A percentile compares a stretch with the other conserved stretches of the same genome.
phyloP scores from a whole-genome alignment of 2,797 vertebrate genomes.

The Sebastes taczanowskii region DNA sequence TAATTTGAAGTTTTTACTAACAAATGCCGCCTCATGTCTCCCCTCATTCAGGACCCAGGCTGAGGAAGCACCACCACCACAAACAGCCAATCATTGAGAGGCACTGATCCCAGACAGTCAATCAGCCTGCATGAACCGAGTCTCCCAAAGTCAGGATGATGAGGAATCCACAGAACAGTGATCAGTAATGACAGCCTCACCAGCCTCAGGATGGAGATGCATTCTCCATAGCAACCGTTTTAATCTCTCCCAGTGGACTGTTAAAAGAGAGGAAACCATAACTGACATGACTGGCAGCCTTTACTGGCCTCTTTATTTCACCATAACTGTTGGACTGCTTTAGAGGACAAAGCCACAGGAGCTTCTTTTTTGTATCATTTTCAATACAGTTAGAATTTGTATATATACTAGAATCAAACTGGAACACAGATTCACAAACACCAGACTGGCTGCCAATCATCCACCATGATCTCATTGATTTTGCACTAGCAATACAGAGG shows the following conservation, averaged over 20 bases:
- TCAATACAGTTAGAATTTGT: not conserved
- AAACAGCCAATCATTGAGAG: slow-evolving; percentile 80
- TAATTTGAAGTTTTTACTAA: not conserved
- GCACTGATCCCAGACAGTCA: slow-evolving; percentile 70
- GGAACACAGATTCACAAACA: too few relatives aligned
- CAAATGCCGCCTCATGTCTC: not conserved
- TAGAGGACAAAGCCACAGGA: not conserved
- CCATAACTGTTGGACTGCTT: not conserved
- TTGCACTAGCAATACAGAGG: not conserved
- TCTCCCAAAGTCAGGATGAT: slow-evolving; percentile 11
- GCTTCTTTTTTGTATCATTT: not conserved
- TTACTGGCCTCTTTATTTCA: not conserved
- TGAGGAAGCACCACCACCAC: slow-evolving; percentile 82
- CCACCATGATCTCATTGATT: not conserved
- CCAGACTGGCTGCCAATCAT: not conserved
- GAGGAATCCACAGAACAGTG: not conserved
- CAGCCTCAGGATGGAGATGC: not conserved
- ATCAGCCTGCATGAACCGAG: slow-evolving; percentile 28
- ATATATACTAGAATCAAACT: not conserved
- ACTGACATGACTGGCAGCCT: not conserved
- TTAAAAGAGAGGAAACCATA: not conserved
- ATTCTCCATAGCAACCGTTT: not conserved
- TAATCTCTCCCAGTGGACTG: not conserved
- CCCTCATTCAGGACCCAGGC: slow-evolving; percentile 77
- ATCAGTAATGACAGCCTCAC: not conserved